Percentiles rank a stretch among this genome's conserved stretches.
phyloP scores from a whole-genome alignment of 2,888 invertebrate species.

The Tetramorium bicarinatum region DNA sequence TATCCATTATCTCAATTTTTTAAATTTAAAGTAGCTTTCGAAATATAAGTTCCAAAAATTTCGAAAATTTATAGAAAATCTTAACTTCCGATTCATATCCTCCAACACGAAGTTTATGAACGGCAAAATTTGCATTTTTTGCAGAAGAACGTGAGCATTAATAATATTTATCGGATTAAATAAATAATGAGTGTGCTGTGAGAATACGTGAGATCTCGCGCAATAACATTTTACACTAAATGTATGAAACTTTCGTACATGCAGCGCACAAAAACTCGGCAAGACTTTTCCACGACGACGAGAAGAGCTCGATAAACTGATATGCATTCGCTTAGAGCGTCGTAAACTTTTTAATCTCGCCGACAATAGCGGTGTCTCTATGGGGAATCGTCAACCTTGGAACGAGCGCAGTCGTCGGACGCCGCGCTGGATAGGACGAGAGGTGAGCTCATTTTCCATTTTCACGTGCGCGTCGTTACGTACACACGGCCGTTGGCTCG shows the following conservation, averaged over 20 bases:
- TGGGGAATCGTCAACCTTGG: conserved; percentile 54
- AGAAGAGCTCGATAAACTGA: conserved; percentile 51
- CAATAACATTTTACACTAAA: neutral
- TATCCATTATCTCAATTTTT: neutral
- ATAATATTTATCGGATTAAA: neutral
- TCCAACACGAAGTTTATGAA: neutral
- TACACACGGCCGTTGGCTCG: conserved; percentile 33
- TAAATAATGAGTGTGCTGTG: no score
- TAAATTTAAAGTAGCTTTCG: neutral
- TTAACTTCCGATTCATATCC: neutral
- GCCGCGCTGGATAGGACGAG: conserved; percentile 17
- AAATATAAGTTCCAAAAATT: neutral
- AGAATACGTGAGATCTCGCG: neutral
- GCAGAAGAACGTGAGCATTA: neutral
- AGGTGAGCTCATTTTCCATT: conserved; percentile 51
- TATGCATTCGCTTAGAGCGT: conserved; percentile 57
- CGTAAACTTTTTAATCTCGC: conserved; percentile 72
- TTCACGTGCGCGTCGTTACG: conserved; percentile 49
- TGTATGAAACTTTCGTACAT: neutral
- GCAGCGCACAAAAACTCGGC: neutral
- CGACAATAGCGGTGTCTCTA: conserved; percentile 64
- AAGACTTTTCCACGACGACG: neutral
- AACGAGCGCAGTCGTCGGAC: conserved; percentile 4
- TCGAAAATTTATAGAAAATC: neutral
- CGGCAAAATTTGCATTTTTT: neutral